phyloP scores from a whole-genome alignment of 2,113 vertebrate species.

The Enhydra lutris region DNA sequence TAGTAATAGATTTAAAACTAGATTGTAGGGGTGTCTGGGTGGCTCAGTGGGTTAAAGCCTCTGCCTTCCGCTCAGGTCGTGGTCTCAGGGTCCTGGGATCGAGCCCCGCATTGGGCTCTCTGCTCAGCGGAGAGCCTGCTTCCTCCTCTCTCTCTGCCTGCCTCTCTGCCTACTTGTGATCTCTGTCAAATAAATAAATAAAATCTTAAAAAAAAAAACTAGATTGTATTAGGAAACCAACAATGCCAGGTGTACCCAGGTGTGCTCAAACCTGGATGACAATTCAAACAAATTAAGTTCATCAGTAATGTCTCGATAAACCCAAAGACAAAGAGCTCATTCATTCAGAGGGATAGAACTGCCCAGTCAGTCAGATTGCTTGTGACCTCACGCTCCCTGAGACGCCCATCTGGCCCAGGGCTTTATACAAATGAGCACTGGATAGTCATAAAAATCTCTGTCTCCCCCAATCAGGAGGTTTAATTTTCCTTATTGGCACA shows the following conservation, averaged over 20 bases:
- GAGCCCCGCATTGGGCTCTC: too few relatives aligned
- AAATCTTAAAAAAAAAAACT: not conserved
- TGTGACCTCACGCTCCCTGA: not conserved
- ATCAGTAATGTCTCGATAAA: not conserved
- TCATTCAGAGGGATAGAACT: not conserved
- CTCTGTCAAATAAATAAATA: too few relatives aligned
- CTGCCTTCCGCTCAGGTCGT: too few relatives aligned
- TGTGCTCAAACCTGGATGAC: not conserved
- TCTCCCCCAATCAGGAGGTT: not conserved
- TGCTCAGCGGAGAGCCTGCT: too few relatives aligned
- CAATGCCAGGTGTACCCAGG: not conserved
- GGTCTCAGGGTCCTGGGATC: too few relatives aligned
- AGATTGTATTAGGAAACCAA: not conserved
- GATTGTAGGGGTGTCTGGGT: not conserved
- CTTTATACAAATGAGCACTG: not conserved
- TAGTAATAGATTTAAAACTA: not conserved
- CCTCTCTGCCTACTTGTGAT: too few relatives aligned
- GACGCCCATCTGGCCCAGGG: not conserved
- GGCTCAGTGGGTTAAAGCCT: too few relatives aligned
- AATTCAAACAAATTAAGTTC: not conserved
- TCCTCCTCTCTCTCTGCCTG: too few relatives aligned
- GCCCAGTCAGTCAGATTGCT: not conserved
- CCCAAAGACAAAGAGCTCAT: not conserved
- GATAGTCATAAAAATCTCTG: not conserved
- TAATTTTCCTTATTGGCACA: not conserved